A percentile compares a stretch with the other conserved stretches of the same genome.
Conservation (phyloP, 2,888 invertebrate species). For the Heterodera filipjevi region DNA sequence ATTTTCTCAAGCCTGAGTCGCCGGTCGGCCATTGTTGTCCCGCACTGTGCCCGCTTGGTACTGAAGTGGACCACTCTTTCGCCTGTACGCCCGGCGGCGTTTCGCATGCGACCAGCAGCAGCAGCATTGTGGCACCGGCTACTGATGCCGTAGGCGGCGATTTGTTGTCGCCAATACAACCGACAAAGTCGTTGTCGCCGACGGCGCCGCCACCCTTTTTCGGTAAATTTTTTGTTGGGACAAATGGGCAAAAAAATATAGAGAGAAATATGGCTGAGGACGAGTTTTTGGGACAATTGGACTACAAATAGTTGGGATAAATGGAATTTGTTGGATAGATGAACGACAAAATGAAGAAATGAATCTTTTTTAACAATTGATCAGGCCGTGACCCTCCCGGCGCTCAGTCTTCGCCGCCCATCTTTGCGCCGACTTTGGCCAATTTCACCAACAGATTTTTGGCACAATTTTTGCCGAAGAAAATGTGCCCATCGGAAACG, state of each 20-base stretch:
- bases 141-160: background rate
- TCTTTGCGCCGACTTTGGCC: constrained; percentile 29
- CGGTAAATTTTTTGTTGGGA: background rate
- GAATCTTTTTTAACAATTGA: background rate
- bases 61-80: constrained; percentile 50
- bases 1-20: constrained; percentile 48
- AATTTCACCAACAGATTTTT: constrained; percentile 42
- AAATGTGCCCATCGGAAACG: constrained; percentile 58
- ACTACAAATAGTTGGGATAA: background rate
- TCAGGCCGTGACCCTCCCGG: background rate
- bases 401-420: background rate
- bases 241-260: background rate
- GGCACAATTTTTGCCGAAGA: constrained; percentile 12
- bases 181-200: background rate
- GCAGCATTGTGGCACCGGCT: too few relatives aligned
- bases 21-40: constrained; percentile 64
- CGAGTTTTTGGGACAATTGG: background rate
- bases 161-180: constrained; percentile 14
- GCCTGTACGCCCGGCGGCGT: constrained; percentile 43
- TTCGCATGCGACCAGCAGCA: too few relatives aligned
- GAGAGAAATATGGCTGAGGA: too few relatives aligned
- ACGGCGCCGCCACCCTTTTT: background rate
- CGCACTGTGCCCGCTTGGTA: constrained; percentile 59
- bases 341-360: background rate
- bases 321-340: background rate